Conservation (phyloP, 2,797 vertebrate species). For the Cuculus canorus region DNA sequence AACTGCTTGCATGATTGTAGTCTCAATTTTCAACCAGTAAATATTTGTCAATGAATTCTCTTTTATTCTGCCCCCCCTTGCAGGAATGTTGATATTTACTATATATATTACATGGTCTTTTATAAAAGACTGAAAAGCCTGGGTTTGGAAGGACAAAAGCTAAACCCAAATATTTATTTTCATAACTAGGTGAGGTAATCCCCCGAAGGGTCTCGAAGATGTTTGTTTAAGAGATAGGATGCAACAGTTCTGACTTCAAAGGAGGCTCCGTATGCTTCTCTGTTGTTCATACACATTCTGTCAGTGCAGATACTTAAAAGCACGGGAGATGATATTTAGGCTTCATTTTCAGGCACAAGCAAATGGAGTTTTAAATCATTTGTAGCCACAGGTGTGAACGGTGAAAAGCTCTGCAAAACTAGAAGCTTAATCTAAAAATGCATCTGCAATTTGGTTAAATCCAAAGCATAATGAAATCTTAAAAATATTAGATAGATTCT, state of each 20-base stretch:
- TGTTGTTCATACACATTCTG: background rate
- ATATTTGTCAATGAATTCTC: background rate
- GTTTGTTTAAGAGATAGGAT: background rate
- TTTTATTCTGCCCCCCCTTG: background rate
- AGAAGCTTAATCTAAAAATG: background rate
- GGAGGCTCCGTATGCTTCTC: background rate
- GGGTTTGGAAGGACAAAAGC: background rate
- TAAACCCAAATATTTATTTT: background rate
- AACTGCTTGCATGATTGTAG: background rate
- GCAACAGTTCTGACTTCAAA: slow-evolving; percentile 4
- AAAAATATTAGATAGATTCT: background rate
- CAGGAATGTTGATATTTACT: background rate
- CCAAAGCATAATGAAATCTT: background rate
- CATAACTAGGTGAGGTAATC: background rate
- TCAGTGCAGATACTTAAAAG: background rate
- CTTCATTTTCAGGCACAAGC: slow-evolving; percentile 7
- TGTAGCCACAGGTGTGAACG: background rate
- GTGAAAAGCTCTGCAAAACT: background rate
- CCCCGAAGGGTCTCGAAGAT: background rate
- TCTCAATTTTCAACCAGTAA: background rate
- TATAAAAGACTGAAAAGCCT: background rate
- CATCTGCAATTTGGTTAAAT: background rate
- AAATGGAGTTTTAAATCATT: slow-evolving; percentile 4
- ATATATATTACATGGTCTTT: background rate
- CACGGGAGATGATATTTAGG: background rate